A percentile compares a stretch with the other conserved stretches of the same genome.
These are phyloP conservation scores for Odontocolon sp. DNA, from an alignment of 2,888 invertebrate species.

Conservation along the genomic window DNA sequence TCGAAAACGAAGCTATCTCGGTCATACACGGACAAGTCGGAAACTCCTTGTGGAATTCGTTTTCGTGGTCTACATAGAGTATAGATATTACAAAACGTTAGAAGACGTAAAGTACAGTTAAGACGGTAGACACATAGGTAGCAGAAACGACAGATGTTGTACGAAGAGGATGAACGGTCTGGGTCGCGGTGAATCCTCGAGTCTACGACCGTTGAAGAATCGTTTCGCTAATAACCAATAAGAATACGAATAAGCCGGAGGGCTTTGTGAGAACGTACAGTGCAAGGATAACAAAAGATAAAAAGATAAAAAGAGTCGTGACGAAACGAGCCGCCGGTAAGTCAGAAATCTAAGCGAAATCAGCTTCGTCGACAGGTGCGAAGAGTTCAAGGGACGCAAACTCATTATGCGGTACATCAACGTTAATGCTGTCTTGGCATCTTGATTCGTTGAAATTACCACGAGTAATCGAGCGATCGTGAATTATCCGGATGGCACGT, in stretches of 20 bases:
- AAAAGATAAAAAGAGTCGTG: too few species aligned
- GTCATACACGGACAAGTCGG: too few species aligned
- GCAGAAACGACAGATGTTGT: slow-evolving; percentile 49
- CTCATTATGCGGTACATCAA: slow-evolving; percentile 18
- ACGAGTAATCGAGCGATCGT: slow-evolving; percentile 16
- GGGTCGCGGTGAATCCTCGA: background rate
- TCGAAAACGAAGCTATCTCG: too few species aligned
- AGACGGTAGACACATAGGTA: slow-evolving; percentile 33
- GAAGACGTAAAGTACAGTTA: slow-evolving; percentile 52
- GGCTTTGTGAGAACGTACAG: too few species aligned
- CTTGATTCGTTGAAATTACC: slow-evolving; percentile 6
- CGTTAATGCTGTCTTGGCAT: background rate
- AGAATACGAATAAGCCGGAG: background rate
- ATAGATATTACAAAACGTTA: slow-evolving; percentile 8
- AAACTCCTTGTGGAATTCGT: background rate
- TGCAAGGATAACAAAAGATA: too few species aligned
- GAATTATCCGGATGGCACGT: background rate
- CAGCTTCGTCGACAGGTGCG: background rate
- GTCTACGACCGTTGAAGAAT: slow-evolving; percentile 1
- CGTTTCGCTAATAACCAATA: slow-evolving; percentile 3
- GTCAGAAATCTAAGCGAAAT: background rate
- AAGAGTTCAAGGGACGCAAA: slow-evolving; percentile 3
- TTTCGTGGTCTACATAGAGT: background rate
- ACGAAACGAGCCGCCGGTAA: too few species aligned
- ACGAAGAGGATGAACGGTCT: slow-evolving; percentile 28